Evolutionary conservation across 2,888 invertebrate species (phyloP).

Genomic region (Endomychus coccineus): DNA sequence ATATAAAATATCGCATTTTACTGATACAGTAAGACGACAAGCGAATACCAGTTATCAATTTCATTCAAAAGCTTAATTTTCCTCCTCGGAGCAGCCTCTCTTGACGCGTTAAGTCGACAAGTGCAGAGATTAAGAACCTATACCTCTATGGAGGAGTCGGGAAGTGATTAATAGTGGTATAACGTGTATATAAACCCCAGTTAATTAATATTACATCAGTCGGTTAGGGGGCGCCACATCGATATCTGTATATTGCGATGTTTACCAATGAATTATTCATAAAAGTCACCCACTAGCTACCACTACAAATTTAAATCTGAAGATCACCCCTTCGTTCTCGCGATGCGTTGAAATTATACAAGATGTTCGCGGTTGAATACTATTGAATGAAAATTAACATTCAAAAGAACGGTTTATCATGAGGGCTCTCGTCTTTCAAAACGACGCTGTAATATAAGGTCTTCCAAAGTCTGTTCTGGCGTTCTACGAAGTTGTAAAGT

Average conservation of each 20-base stretch:
- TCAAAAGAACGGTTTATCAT: conserved; percentile 16
- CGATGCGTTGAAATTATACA: conserved; percentile 16
- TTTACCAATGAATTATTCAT: conserved; percentile 40
- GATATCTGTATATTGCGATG: conserved; percentile 37
- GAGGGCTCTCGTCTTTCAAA: too few species aligned
- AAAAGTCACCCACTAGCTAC: conserved; percentile 31
- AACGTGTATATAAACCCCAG: conserved; percentile 32
- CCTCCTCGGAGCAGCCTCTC: too few species aligned
- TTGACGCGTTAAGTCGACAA: conserved; percentile 29
- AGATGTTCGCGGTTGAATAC: conserved; percentile 13
- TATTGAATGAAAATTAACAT: conserved; percentile 14
- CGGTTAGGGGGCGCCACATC: conserved; percentile 25
- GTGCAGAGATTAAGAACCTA: conserved; percentile 31
- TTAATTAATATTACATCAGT: conserved; percentile 41
- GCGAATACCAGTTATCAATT: too few species aligned
- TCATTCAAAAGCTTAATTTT: not conserved
- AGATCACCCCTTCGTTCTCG: conserved; percentile 22
- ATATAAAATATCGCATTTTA: too few species aligned
- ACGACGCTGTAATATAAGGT: too few species aligned
- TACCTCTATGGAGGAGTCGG: too few species aligned
- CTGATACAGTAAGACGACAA: too few species aligned
- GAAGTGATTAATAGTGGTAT: conserved; percentile 37
- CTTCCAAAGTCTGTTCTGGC: too few species aligned
- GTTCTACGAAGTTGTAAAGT: too few species aligned
- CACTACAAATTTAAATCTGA: conserved; percentile 39